These are phyloP conservation scores for Resseliella maxima DNA, from an alignment of 2,888 invertebrate species.

Conservation along the genomic window DNA sequence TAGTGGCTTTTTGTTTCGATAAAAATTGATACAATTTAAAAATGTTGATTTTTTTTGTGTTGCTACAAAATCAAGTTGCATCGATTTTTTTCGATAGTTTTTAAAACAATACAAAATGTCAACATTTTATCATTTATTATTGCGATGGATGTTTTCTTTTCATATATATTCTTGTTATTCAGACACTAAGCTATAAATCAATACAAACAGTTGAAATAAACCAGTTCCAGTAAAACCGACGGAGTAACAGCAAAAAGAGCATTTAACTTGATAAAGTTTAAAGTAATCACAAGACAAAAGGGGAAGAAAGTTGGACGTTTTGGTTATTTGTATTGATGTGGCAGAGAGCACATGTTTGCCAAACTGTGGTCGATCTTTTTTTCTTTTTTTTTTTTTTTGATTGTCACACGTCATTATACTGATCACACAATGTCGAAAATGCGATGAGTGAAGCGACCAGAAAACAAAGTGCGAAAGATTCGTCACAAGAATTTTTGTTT, in stretches of 20 bases:
- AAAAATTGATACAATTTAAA: neutral
- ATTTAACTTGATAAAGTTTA: neutral
- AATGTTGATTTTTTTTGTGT: neutral
- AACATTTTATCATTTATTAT: conserved; percentile 29
- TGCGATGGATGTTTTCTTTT: neutral
- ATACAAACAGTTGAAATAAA: conserved; percentile 8
- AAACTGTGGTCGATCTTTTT: neutral
- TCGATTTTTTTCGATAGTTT: neutral
- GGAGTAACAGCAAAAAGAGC: neutral
- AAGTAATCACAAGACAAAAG: neutral
- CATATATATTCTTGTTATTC: neutral
- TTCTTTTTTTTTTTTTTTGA: too few species aligned
- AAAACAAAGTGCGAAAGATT: neutral
- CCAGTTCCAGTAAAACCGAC: neutral
- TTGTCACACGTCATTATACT: conserved; percentile 39
- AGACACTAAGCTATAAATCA: conserved; percentile 13
- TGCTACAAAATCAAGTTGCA: neutral
- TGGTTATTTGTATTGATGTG: neutral
- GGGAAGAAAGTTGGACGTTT: neutral
- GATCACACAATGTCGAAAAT: conserved; percentile 34
- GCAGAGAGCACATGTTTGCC: conserved; percentile 20
- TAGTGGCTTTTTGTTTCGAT: too few species aligned
- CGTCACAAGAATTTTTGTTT: neutral
- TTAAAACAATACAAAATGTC: neutral
- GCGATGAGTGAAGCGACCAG: neutral